Percentiles rank a stretch among this genome's conserved stretches.
phyloP scores from a whole-genome alignment of 1,140 invertebrate genomes.

The Bombus cullumanus region DNA sequence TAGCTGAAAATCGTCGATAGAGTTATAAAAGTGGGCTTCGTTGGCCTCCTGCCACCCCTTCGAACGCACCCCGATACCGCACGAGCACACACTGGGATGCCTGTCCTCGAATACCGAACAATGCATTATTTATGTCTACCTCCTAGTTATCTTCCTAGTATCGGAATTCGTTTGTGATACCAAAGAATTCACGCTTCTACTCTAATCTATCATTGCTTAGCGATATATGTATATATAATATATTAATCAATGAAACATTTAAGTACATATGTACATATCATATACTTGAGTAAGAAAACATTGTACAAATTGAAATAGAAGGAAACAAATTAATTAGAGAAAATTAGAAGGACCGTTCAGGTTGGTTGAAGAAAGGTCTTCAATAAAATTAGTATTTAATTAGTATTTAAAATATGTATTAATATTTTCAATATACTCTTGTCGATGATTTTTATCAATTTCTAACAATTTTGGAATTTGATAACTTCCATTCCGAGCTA shows the following conservation, averaged over 20 bases:
- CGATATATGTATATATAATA: neutral
- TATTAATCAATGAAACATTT: neutral
- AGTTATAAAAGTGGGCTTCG: constrained; percentile 77
- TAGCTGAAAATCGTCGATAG: constrained; percentile 76
- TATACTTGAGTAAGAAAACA: neutral
- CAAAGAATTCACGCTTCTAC: constrained; percentile 20
- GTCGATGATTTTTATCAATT: no score
- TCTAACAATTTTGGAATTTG: no score
- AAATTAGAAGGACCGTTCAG: no score
- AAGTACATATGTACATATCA: neutral
- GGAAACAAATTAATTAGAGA: neutral
- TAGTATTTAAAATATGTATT: no score
- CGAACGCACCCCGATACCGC: constrained; percentile 50
- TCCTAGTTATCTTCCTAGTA: constrained; percentile 52
- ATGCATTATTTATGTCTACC: constrained; percentile 69
- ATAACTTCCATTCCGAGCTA: no score
- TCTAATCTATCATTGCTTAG: neutral
- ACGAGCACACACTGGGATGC: constrained; percentile 55
- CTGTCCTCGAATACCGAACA: constrained; percentile 65
- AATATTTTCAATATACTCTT: no score
- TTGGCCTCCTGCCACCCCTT: constrained; percentile 61
- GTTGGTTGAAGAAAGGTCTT: no score
- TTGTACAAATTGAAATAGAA: neutral
- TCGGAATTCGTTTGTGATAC: constrained; percentile 66
- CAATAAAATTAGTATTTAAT: no score